A percentile compares a stretch with the other conserved stretches of the same genome.
Evolutionary conservation across 2,888 invertebrate genomes (phyloP).

Genomic region (Pollenia griseotomentosa): DNA sequence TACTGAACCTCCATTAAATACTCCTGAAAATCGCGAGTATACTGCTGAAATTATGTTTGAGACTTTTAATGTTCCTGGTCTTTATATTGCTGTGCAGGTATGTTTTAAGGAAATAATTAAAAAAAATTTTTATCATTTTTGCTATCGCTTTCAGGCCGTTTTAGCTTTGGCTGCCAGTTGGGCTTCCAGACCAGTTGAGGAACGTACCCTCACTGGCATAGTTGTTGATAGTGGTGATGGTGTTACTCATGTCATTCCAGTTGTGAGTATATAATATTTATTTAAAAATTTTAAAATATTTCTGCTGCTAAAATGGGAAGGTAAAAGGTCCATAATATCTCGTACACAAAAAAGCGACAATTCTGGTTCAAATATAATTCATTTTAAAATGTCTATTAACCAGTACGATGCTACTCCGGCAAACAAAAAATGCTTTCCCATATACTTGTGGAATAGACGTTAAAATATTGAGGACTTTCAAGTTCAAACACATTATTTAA

Average conservation of each 20-base stretch:
- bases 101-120: not conserved
- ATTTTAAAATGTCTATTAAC: no score
- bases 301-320: no score
- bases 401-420: no score
- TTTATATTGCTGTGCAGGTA: constrained; percentile 98
- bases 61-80: constrained; percentile 99
- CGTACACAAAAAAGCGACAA: no score
- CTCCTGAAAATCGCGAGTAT: constrained; percentile 98
- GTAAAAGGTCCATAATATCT: no score
- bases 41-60: constrained; percentile 99
- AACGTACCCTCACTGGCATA: constrained; percentile 97
- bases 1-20: constrained; percentile 99
- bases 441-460: no score
- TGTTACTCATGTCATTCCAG: constrained; percentile 99
- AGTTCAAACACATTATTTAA: no score
- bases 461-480: no score
- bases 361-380: no score
- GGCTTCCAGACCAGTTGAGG: constrained; percentile 95
- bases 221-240: constrained; percentile 99
- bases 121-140: not conserved
- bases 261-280: constrained; percentile 86
- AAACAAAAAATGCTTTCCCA: no score
- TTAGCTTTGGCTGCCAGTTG: constrained; percentile 99
- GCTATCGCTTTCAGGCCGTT: constrained; percentile 88
- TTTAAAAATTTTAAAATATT: no score